A percentile compares a stretch with the other conserved stretches of the same genome.
Evolutionary conservation across 1,140 invertebrate species (phyloP).

Genomic region (Orchesella cincta): DNA sequence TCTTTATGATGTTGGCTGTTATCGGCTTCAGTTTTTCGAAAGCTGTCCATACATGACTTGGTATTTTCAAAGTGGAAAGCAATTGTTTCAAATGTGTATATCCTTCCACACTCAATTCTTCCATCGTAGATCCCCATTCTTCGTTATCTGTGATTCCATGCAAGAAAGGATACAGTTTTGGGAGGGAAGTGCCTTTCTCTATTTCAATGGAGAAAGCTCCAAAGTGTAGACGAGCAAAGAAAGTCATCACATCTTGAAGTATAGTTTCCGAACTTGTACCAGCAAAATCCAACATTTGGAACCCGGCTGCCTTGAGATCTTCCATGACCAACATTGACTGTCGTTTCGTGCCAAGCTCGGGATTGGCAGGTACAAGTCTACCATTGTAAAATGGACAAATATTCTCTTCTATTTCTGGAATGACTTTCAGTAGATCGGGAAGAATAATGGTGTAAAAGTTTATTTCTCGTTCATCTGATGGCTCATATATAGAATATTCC

Average conservation of each 20-base stretch:
- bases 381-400: constrained; percentile 32
- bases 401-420: constrained; percentile 14
- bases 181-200: background rate
- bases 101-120: background rate
- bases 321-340: constrained; percentile 36
- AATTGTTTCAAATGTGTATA: background rate
- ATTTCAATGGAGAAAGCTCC: background rate
- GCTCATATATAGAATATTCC: constrained; percentile 10
- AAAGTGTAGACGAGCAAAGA: background rate
- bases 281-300: constrained; percentile 16
- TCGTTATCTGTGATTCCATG: background rate
- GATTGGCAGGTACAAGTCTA: background rate
- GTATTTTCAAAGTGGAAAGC: background rate
- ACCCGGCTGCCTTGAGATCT: constrained; percentile 35
- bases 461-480: constrained; percentile 37
- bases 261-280: background rate
- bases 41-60: background rate
- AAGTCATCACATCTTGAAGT: background rate
- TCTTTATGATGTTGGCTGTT: background rate
- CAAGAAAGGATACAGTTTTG: background rate
- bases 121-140: background rate
- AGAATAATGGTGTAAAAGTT: constrained; percentile 18
- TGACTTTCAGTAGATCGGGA: background rate
- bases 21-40: background rate
- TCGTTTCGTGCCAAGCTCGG: background rate